Base-by-base conservation (phyloP, 2,113 vertebrate species). In the Mirounga angustirostris region DNA sequence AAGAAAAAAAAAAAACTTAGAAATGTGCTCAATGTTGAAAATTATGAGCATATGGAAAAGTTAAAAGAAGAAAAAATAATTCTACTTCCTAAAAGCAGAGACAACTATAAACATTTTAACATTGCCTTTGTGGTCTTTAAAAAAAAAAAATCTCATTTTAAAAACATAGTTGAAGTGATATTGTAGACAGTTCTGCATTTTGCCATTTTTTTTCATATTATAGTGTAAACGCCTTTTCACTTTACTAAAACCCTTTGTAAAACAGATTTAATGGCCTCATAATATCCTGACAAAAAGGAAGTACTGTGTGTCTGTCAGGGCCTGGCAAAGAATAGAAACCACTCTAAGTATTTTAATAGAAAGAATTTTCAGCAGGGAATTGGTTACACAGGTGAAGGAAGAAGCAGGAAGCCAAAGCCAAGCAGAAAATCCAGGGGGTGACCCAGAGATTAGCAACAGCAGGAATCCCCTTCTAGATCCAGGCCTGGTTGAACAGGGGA, bases 181-280 rank as follows among this genome's bases (percentile, higher is more conserved):
- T 3, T 58, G 1, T 14, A 50, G n/a, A 69, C 18, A 67, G 28
- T 24, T 21, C 19, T 91, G 63, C 14, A 22, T 50, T 85, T 92
- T 95, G 28, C 9, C 7, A 0, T 52, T 78, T 56, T 59, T 79
- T n/a, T n/a, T 69, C 16, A 8, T 61, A 21, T 84, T 63, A 33
- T 43, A 33, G 10, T n/a, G 15, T 26, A 87, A 61, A 46, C 0
- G 0, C 59, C 91, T 82, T 61, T 91, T 61, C 24, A 28, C 52
- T 92, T 80, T 33, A 52, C 33, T 78, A 73, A 96, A 91, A 79
- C 22, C 12, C 11, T 92, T 74, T 89, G 71, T 85, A 43, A 89
- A 85, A 24, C 30, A 92, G 28, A 22, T 43, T 61, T n/a, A 81
- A 74, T 21, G 22, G 18, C 58, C 33, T 88, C 14, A 10, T 24